A percentile compares a stretch with the other conserved stretches of the same genome.
phyloP scores from a whole-genome alignment of 2,113 vertebrate species.

The Lichenostomus cassidix region DNA sequence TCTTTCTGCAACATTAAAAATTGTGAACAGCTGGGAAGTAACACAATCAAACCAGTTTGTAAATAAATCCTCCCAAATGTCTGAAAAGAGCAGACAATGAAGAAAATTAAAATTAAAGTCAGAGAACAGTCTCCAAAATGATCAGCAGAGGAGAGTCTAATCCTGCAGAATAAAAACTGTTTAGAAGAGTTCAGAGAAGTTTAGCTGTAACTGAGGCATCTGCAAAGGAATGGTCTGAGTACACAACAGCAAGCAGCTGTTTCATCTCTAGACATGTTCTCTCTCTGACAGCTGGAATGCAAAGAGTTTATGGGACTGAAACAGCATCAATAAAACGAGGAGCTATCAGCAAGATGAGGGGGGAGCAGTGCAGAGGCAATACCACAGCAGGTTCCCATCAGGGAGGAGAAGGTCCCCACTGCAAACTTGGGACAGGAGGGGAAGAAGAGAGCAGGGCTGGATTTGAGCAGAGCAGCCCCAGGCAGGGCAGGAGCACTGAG shows the following conservation, averaged over 20 bases:
- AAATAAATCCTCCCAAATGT: background rate
- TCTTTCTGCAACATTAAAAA: background rate
- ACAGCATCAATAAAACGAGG: background rate
- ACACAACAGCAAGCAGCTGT: background rate
- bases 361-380: background rate
- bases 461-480: background rate
- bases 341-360: fast-evolving
- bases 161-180: background rate
- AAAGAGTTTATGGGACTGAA: background rate
- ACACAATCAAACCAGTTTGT: background rate
- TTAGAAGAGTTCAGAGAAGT: background rate
- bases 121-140: background rate
- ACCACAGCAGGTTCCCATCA: background rate
- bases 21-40: background rate
- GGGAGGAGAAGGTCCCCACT: background rate
- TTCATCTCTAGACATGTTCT: fast-evolving
- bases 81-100: background rate
- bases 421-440: background rate
- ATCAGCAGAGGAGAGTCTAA: background rate
- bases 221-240: background rate
- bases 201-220: background rate
- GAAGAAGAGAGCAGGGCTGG: background rate
- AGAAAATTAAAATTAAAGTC: background rate
- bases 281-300: background rate
- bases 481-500: background rate